Conservation (phyloP, 2,888 invertebrate species). For the Xestia sexstrigata region DNA sequence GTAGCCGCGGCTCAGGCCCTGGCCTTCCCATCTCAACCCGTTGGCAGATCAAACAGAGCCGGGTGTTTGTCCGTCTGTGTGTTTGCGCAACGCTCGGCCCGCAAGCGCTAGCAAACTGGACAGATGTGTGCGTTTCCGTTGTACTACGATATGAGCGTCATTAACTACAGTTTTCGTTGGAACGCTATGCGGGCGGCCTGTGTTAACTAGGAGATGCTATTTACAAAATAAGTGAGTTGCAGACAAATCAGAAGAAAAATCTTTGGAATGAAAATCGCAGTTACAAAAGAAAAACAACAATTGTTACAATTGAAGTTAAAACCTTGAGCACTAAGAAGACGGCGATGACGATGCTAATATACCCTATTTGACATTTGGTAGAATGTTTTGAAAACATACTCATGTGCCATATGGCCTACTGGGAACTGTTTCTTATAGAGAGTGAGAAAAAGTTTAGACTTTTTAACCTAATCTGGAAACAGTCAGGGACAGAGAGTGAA, state of each 20-base stretch:
- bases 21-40: conserved; percentile 71
- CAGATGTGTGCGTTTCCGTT: conserved; percentile 63
- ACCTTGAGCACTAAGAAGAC: background rate
- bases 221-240: background rate
- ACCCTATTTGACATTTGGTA: background rate
- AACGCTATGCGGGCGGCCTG: conserved; percentile 23
- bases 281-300: background rate
- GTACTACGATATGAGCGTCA: conserved; percentile 43
- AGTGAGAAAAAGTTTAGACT: background rate
- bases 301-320: background rate
- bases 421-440: background rate
- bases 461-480: background rate
- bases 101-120: conserved; percentile 55
- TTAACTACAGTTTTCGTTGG: conserved; percentile 45
- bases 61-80: conserved; percentile 77
- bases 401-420: background rate
- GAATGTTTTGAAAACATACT: background rate
- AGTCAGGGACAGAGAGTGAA: background rate
- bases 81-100: conserved; percentile 78
- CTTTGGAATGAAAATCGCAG: too few relatives aligned
- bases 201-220: conserved; percentile 1
- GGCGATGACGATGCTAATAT: background rate
- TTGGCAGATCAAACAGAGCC: conserved; percentile 80
- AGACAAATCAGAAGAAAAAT: background rate
- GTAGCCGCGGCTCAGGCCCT: conserved; percentile 41